phyloP scores from a whole-genome alignment of 1,140 invertebrate species.

The Adoxophyes honmai region DNA sequence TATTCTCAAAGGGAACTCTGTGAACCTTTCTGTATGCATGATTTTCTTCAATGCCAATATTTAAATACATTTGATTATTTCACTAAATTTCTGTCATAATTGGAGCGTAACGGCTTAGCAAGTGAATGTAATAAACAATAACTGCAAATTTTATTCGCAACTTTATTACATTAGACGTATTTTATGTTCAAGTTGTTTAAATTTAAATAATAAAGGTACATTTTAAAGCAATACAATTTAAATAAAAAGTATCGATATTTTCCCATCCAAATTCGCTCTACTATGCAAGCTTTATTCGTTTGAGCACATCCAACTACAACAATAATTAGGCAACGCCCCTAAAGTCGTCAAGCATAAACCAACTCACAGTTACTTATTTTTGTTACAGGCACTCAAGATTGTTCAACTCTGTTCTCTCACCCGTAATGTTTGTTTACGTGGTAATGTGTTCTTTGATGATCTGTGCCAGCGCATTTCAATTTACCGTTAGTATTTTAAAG shows the following conservation, averaged over 20 bases:
- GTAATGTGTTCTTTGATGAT: conserved; percentile 59
- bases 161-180: too few species aligned
- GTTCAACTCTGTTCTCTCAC: conserved; percentile 59
- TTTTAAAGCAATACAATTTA: too few species aligned
- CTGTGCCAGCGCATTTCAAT: conserved; percentile 57
- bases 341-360: neutral
- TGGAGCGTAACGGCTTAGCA: too few species aligned
- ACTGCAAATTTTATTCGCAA: too few species aligned
- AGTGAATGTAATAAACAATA: too few species aligned
- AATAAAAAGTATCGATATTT: conserved; percentile 13
- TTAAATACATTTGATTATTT: too few species aligned
- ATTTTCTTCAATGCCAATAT: too few species aligned
- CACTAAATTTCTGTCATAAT: too few species aligned
- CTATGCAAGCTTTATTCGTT: neutral
- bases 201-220: too few species aligned
- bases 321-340: conserved; percentile 7
- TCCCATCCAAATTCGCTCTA: neutral
- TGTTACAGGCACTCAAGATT: conserved; percentile 58
- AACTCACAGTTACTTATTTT: conserved; percentile 12
- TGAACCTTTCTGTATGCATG: too few species aligned
- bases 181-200: too few species aligned
- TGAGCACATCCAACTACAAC: conserved; percentile 1
- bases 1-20: too few species aligned
- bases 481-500: conserved; percentile 50
- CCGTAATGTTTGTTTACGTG: conserved; percentile 62